Conservation (phyloP, 2,113 vertebrate genomes). For the Pangasianodon gigas region DNA sequence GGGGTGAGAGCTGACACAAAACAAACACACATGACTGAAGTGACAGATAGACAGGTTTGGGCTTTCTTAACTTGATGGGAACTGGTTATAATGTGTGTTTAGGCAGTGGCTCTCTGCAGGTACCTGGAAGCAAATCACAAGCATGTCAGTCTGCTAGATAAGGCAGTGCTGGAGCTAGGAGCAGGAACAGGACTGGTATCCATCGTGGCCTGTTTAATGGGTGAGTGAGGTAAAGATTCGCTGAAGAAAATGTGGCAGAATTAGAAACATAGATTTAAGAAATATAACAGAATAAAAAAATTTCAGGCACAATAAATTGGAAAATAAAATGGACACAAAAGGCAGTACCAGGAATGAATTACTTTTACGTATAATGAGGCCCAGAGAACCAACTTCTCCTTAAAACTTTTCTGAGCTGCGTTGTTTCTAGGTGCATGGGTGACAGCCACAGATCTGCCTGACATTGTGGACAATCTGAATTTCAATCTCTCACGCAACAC, state of each 20-base stretch:
- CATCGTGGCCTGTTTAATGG: constrained; percentile 69
- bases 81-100: constrained; percentile 27
- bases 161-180: constrained; percentile 88
- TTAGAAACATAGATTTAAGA: background rate
- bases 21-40: background rate
- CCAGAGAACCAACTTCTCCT: background rate
- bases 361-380: background rate
- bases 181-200: constrained; percentile 87
- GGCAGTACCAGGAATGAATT: background rate
- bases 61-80: background rate
- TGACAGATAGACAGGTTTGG: background rate
- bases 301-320: background rate
- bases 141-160: constrained; percentile 81
- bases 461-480: constrained; percentile 83
- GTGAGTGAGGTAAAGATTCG: constrained; percentile 55
- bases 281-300: background rate
- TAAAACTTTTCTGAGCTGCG: background rate
- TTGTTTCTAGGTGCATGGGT: constrained; percentile 83
- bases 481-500: constrained; percentile 86
- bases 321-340: background rate
- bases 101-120: constrained; percentile 86
- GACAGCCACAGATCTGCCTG: constrained; percentile 87
- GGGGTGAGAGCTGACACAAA: constrained; percentile 59
- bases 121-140: constrained; percentile 88
- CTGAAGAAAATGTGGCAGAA: background rate